Base-by-base conservation (phyloP, 2,797 vertebrate species). In the Microtus obscurus region DNA sequence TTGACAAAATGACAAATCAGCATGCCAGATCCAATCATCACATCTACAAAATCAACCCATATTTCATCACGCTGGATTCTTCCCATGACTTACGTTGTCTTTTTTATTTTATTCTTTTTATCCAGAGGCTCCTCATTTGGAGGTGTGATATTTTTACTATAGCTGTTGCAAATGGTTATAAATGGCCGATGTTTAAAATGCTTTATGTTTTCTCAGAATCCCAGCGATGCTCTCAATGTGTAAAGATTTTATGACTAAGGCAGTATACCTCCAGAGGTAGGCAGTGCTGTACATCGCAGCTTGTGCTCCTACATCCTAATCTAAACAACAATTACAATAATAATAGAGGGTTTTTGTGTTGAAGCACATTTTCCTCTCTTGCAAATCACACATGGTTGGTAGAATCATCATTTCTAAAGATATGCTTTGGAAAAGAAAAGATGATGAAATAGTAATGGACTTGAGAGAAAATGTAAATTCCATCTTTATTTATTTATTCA, bases 1-100 rank as follows among this genome's bases (percentile, higher is more conserved):
- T 96, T 95, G 96, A 92, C 91, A 98, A 93, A 86, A 90, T 87
- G 92, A 96, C 45, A 90, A 82, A 96, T 96, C 77, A 40, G n/a
- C 65, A 93, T 86, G 73, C 77, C 40, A 61, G 87, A 92, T 85
- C 82, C 81, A 97, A 95, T 79, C 95, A 95, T 79, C 95, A 96
- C 89, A 89, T 93, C 77, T 96, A 16, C 17, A 90, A 95, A 96
- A 76, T 93, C 82, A 95, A 98, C 78, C 34, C 89, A 90, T 34
- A 1, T 23, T 89, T 93, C 88, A 56, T 23, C 11, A 85, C 43
- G 31, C 16, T 94, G 73, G 25, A 95, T 89, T 87, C 43, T 80
- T 81, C 37, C 29, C 78, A 89, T 53, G 92, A 79, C 90, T 48
- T 53, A 25, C 45, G 71, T 93, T 88, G 88, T 48, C 89, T 25